phyloP scores from a whole-genome alignment of 2,113 vertebrate species.

The Himantopus leucocephalus region DNA sequence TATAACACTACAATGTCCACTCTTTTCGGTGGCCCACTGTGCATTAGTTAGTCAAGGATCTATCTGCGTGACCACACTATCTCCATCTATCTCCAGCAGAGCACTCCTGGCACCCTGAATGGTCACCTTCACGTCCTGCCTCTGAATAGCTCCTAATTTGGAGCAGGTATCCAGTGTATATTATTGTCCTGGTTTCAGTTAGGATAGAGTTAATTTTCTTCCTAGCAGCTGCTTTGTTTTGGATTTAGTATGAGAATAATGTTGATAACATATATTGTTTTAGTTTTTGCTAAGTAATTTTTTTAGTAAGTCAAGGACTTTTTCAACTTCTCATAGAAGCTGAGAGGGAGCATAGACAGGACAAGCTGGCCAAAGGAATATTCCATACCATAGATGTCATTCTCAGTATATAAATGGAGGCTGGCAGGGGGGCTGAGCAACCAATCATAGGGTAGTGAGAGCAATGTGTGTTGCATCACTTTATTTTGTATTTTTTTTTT shows the following conservation, averaged over 20 bases:
- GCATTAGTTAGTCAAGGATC: too few species aligned
- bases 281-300: background rate
- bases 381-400: background rate
- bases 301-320: background rate
- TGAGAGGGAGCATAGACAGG: background rate
- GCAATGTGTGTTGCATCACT: background rate
- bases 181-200: background rate
- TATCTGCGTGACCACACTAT: accelerated
- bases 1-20: background rate
- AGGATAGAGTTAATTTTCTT: background rate
- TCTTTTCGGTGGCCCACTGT: background rate
- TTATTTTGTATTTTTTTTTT: background rate
- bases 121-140: background rate
- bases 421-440: background rate
- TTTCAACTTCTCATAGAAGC: background rate
- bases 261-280: background rate
- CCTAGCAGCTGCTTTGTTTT: background rate
- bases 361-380: background rate
- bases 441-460: background rate
- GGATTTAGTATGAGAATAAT: background rate
- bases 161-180: background rate
- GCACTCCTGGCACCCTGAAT: background rate
- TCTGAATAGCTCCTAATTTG: background rate
- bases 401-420: background rate
- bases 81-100: background rate